Base-by-base conservation (phyloP, 2,113 vertebrate species). In the Hyperopisus bebe region DNA sequence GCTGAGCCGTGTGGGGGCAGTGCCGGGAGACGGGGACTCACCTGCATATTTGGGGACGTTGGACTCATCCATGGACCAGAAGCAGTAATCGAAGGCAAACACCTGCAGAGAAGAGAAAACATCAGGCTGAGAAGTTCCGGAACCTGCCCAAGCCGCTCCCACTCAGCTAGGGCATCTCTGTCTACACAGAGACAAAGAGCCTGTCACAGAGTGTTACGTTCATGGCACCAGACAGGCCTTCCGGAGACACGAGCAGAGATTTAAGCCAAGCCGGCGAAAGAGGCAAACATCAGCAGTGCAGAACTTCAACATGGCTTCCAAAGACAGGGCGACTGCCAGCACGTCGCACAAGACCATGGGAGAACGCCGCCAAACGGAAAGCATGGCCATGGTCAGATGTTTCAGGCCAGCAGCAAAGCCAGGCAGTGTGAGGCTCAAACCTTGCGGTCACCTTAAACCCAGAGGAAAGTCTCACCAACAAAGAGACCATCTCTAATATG, bases 31-130 rank as follows among this genome's bases (percentile, higher is more conserved):
- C 48, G 48, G 83, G 91, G 91, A 93, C 94, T 97, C 96, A 99
- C 98, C 98, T 87, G 98, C 98, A 93, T 99, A 99, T 96, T 99
- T 99, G 58, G 96, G 94, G 92, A 96, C 95, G 93, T 99, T 98
- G 92, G 97, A 97, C 94, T 99, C 98, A 94, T 99, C 98, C 97
- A 99, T 98, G 93, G 98, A 99, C 98, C 98, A 99, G 95, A 99
- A 99, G 93, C 98, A 99, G 94, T 99, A 97, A 96, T 99, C 98
- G 93, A 99, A 99, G 92, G 98, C 98, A 93, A 99, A 99, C 91
- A 99, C 98, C 98, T 99, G 94, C 70, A 91, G n/a, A 84, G 90
- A 88, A 87, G 39, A 94, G 89, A 77, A 62, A 66, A 62, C 17
- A 21, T 24, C 35, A 92, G 85, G 88, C 31, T 77, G 21, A 47